A percentile compares a stretch with the other conserved stretches of the same genome.
phyloP scores from a whole-genome alignment of 2,888 invertebrate genomes.

The Hipparchia semele region DNA sequence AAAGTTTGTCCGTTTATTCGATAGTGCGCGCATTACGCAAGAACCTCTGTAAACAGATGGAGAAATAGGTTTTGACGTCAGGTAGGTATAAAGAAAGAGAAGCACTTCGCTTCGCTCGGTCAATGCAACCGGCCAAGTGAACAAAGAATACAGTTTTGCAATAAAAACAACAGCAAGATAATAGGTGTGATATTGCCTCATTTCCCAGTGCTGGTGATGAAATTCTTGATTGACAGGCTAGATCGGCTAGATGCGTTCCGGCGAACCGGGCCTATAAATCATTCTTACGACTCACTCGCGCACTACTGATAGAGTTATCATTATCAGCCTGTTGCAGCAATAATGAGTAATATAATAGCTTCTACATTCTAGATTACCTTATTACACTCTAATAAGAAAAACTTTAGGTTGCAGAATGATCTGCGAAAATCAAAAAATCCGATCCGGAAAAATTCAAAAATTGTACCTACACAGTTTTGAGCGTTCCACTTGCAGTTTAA shows the following conservation, averaged over 20 bases:
- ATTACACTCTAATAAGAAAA: neutral
- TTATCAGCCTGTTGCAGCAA: neutral
- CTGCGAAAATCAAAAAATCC: too few species aligned
- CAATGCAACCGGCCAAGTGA: neutral
- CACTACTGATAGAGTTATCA: neutral
- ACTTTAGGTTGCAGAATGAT: neutral
- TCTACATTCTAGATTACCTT: slow-evolving; percentile 4
- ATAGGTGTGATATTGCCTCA: slow-evolving; percentile 14
- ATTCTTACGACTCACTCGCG: slow-evolving; percentile 6
- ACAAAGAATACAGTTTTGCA: slow-evolving; percentile 12
- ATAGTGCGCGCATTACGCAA: too few species aligned
- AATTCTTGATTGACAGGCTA: slow-evolving; percentile 31
- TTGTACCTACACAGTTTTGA: too few species aligned
- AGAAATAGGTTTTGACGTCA: too few species aligned
- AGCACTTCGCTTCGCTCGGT: too few species aligned
- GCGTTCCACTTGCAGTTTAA: too few species aligned
- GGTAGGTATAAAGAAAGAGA: too few species aligned
- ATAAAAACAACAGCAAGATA: slow-evolving; percentile 9
- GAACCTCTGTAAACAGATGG: too few species aligned
- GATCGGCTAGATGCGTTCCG: slow-evolving; percentile 12
- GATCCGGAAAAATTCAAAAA: too few species aligned
- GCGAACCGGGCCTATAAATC: slow-evolving; percentile 20
- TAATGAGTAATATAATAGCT: neutral
- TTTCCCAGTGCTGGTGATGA: slow-evolving; percentile 9
- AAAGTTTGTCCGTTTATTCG: too few species aligned